Evolutionary conservation across 2,797 vertebrate species (phyloP), one percentile per base, ranked within the genome.

Genomic region (Rhynchotus rufescens): DNA sequence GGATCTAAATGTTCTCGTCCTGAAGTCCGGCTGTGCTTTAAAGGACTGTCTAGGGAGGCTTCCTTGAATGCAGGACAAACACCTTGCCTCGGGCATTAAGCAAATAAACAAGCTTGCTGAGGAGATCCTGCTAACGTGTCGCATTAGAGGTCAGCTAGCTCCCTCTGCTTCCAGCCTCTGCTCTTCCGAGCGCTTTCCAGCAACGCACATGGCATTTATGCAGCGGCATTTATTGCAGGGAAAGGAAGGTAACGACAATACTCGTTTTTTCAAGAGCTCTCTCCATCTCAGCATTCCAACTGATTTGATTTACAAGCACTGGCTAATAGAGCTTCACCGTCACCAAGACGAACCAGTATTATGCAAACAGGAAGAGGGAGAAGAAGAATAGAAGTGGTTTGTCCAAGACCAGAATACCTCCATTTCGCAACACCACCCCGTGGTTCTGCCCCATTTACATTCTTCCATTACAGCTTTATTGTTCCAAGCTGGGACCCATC

Each of bases 291-390:
- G 74, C 40, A 10, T 67, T 86, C 76, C 69, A 78, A 72, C 75
- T 17, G 10, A 19, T 68, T 17, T 68, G 36, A 36, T 68, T 68
- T 13, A 45, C 57, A 76, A 47, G 44, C 15, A 4, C 4, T 4
- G 20, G 61, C 47, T 25, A 42, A 72, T 42, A 61, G 16, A 89
- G 81, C 87, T 28, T 82, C 90, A 72, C 88, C 52, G 16, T 64
- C 88, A 85, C 74, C 72, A 26, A 93, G 68, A 89, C 30, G 68
- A 89, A 86, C 74, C 42, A 32, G 62, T 38, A 80, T 86, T 88
- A 84, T 78, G 73, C 92, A 93, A 95, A 94, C 76, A 94, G 79
- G 79, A 88, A 95, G 83, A 93, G 44, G 79, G 20, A 93, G 90
- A 80, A 82, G 61, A 88, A 95, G 92, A 95, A 96, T 95, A 95